Evolutionary conservation across 2,888 invertebrate species (phyloP).

Genomic region (Cantharis rufa): DNA sequence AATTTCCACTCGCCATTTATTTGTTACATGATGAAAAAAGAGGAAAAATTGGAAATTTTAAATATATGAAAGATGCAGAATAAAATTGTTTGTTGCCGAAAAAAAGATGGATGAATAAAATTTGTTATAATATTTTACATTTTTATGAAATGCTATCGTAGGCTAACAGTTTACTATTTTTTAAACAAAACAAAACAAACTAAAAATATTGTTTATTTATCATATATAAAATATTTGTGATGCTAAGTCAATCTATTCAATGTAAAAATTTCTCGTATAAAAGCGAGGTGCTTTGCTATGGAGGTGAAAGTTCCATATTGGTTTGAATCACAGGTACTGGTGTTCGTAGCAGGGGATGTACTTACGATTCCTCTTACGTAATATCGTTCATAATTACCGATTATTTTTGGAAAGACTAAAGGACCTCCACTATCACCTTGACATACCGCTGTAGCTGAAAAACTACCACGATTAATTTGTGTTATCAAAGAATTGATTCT

Average conservation of each 20-base stretch:
- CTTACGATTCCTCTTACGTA: constrained; percentile 57
- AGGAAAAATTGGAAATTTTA: not conserved
- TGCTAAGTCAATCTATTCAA: not conserved
- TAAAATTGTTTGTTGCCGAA: not conserved
- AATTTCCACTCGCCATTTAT: constrained; percentile 16
- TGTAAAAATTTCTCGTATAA: not conserved
- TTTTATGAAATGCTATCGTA: not conserved
- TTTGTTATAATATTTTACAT: not conserved
- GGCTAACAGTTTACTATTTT: not conserved
- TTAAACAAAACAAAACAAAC: not conserved
- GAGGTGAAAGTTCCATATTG: constrained; percentile 51
- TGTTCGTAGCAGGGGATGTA: constrained; percentile 42
- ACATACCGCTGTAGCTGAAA: constrained; percentile 53
- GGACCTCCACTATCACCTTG: constrained; percentile 58
- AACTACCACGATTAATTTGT: not conserved
- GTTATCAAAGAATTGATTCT: not conserved
- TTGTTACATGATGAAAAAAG: constrained; percentile 19
- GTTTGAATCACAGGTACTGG: constrained; percentile 43
- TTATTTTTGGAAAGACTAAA: constrained; percentile 46
- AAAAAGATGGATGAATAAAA: not conserved
- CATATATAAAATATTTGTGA: not conserved
- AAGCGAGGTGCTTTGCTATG: not conserved
- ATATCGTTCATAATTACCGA: constrained; percentile 41
- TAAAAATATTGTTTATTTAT: not conserved
- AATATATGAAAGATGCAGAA: not conserved